Percentiles rank a stretch among this genome's conserved stretches.
Evolutionary conservation across 2,797 vertebrate genomes (phyloP).

Genomic region (Percopsis omiscomaycus): DNA sequence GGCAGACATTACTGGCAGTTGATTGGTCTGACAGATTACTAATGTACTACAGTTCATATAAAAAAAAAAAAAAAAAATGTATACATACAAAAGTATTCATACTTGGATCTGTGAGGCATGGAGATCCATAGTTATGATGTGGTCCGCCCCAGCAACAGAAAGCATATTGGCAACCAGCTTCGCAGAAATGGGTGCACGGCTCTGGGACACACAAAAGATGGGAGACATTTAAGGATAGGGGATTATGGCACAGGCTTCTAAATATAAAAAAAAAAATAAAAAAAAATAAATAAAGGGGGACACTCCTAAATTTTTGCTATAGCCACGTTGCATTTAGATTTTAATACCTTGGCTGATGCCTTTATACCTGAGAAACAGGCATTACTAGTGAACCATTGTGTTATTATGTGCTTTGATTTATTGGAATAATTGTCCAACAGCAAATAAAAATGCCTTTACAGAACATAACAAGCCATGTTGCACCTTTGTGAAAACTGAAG

Average conservation of each 20-base stretch:
- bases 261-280: too few species aligned
- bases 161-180: slow-evolving; percentile 97
- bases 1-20: too few species aligned
- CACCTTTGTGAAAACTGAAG: too few species aligned
- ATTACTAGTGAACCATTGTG: too few species aligned
- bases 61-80: not conserved
- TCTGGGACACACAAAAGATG: slow-evolving; percentile 64
- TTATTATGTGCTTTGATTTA: too few species aligned
- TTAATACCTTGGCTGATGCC: too few species aligned
- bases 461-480: too few species aligned
- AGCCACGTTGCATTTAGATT: not conserved
- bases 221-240: slow-evolving; percentile 1
- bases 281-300: not conserved
- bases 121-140: slow-evolving; percentile 97
- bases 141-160: slow-evolving; percentile 91
- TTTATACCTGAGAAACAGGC: too few species aligned
- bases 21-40: not conserved
- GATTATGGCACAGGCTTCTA: not conserved
- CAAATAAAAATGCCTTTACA: too few species aligned
- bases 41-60: not conserved
- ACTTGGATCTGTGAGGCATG: slow-evolving; percentile 98
- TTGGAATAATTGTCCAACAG: too few species aligned
- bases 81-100: not conserved
- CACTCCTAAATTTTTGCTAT: not conserved
- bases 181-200: slow-evolving; percentile 92